These are phyloP conservation scores for Mnemiopsis leidyi DNA, from an alignment of 37 sponge, comb jelly and placozoan species.

Conservation along the genomic window DNA sequence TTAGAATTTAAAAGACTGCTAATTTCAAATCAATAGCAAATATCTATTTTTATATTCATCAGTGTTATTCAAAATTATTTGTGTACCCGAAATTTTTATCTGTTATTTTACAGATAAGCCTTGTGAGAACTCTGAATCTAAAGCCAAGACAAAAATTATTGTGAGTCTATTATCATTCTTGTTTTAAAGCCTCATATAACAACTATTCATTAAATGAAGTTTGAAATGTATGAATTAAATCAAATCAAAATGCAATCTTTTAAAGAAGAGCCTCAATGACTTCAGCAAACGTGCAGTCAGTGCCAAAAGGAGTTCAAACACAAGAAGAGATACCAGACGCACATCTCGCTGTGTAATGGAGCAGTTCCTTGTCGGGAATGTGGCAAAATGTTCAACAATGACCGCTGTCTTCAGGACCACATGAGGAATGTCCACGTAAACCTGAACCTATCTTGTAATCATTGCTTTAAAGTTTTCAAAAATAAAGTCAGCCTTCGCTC, in stretches of 20 bases:
- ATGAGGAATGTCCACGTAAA: not conserved
- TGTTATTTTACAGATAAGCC: not conserved
- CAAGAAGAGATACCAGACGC: not conserved
- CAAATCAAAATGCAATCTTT: no score
- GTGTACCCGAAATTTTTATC: no score
- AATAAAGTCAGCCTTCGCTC: not conserved
- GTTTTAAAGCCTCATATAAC: not conserved
- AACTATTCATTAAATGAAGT: no score
- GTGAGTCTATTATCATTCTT: not conserved
- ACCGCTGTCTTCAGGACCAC: not conserved
- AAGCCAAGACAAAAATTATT: not conserved
- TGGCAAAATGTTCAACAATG: not conserved
- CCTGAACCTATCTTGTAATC: not conserved
- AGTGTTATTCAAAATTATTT: no score
- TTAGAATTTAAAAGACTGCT: not conserved
- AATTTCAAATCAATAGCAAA: not conserved
- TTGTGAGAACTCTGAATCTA: not conserved
- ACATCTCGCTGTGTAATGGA: not conserved
- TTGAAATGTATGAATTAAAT: no score
- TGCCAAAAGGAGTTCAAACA: constrained; percentile 37
- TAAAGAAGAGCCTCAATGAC: no score
- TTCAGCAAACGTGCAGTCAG: constrained; percentile 17
- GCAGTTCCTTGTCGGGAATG: not conserved
- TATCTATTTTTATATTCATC: no score
- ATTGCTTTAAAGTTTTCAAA: constrained; percentile 29